Conservation (phyloP, 1,140 invertebrate species). For the Scaptomyza pallida region DNA sequence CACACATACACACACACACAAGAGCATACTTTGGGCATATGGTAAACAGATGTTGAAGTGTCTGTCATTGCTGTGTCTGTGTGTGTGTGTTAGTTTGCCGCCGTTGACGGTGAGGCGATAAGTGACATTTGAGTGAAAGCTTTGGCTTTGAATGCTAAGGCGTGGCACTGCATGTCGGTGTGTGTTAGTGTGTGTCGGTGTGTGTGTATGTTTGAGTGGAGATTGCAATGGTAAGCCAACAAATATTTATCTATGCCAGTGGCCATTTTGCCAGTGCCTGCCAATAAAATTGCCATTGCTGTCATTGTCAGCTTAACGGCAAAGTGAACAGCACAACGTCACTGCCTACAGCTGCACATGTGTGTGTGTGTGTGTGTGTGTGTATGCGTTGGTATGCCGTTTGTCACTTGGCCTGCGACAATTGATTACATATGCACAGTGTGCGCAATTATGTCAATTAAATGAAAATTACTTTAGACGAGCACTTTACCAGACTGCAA, state of each 20-base stretch:
- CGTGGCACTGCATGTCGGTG: conserved; percentile 15
- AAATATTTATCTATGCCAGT: conserved; percentile 82
- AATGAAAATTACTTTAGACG: conserved; percentile 79
- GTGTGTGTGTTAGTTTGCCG: conserved; percentile 23
- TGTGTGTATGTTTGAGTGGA: conserved; percentile 15
- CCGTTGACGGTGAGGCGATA: conserved; percentile 59
- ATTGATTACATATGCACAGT: conserved; percentile 82
- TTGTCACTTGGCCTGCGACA: conserved; percentile 61
- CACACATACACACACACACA: conserved; percentile 3
- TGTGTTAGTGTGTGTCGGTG: conserved; percentile 15
- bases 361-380: conserved; percentile 20
- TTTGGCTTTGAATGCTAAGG: conserved; percentile 48
- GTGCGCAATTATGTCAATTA: conserved; percentile 82
- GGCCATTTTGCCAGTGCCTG: conserved; percentile 75
- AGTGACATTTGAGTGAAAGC: conserved; percentile 79
- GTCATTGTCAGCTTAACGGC: conserved; percentile 80
- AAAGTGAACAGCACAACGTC: conserved; percentile 73
- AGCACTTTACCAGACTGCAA: too few species aligned
- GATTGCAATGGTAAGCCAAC: conserved; percentile 70
- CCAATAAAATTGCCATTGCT: conserved; percentile 78
- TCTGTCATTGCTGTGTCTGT: conserved; percentile 21
- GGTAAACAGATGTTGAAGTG: conserved; percentile 71
- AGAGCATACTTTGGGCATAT: conserved; percentile 37
- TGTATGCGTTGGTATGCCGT: conserved; percentile 25
- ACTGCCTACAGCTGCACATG: conserved; percentile 29